Evolutionary conservation across 2,113 vertebrate genomes (phyloP), one percentile per base, ranked within the genome.

Genomic region (Manacus vitellinus): DNA sequence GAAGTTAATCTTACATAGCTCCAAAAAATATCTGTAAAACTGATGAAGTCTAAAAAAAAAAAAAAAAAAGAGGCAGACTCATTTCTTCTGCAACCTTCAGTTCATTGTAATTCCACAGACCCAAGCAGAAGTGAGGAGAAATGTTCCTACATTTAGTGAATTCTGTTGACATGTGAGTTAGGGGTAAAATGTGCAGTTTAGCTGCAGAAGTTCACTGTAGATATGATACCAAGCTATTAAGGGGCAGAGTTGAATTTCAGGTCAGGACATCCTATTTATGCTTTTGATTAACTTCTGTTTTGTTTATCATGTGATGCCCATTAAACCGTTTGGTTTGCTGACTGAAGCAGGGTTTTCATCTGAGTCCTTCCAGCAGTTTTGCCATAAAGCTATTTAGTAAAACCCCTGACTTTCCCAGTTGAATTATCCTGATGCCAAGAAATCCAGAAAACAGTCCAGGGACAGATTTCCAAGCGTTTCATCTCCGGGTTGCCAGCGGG

Each of bases 221-320:
- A 73, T 90, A 63, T 24, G 55, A 63, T 24, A 63, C 27, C 46
- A 67, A 71, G 63, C 63, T 27, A 4, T 59, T 43, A 44, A 1
- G 24, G 39, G 88, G 23, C n/a, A 66, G 63, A 79, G 72, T 35
- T 91, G 63, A 95, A 90, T 52, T 84, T 54, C 55, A 0, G 4
- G 75, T 74, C 79, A 80, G 55, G 49, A 61, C 21, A 22, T 90
- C 79, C 65, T 91, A 39, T 84, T 90, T 88, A 12, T 80, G 47
- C 43, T 84, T 92, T 92, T 73, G 52, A 75, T 88, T 91, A 94
- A 81, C 62, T 95, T 89, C 80, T 93, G 37, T 28, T 93, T 72
- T 94, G 66, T 19, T 92, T 95, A 74, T 49, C 55, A 72, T 52
- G 49, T 33, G 35, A 74, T 71, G 59, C 37, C 65, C 72, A 56